Base-by-base conservation (phyloP, 2,797 vertebrate genomes). In the Scleropages formosus region DNA sequence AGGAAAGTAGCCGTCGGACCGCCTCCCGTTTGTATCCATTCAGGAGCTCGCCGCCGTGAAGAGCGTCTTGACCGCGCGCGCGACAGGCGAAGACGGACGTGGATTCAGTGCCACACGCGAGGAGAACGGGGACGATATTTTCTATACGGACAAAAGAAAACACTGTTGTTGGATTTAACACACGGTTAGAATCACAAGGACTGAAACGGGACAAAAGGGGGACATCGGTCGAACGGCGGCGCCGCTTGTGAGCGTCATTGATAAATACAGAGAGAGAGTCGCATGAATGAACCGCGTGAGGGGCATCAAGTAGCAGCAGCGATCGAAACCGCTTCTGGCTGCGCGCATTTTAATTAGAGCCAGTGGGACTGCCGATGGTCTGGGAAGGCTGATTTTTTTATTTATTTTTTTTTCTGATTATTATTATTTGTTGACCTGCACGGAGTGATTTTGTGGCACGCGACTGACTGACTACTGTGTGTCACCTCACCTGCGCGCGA, bases 1-100 rank as follows among this genome's bases (percentile, higher is more conserved):
- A 66, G 84, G 87, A 88, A 94, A 92, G 94, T 92, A 89, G 85
- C 93, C 93, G 91, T 93, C 91, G 93, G 91, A 89, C 87, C 92
- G 89, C 84, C 89, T 71, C 83, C 81, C 79, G 90, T 84, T 85
- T 85, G 90, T 87, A 87, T 90, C 93, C 95, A 96, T 96, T 95
- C 91, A 95, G 89, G 83, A 89, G 89, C 82, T 82, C 81, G 80
- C 82, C 78, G 18, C 84, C 80, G 79, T 20, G 82, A 82, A 80
- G 81, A 75, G 83, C 82, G 85, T n/a, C 82, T 82, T 71, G 67
- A 12, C 87, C 85, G 76, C 78, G 86, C 78, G 84, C 82, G 78
- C 85, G 53, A 67, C 53, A 61, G 46, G n/a, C n/a, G n/a, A 20
- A 44, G 26, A 70, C 56, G 49, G 66, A 78, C 58, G 20, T 46